These are phyloP conservation scores for Pogonomyrmex barbatus DNA, from an alignment of 1,140 invertebrate species.

Conservation along the genomic window DNA sequence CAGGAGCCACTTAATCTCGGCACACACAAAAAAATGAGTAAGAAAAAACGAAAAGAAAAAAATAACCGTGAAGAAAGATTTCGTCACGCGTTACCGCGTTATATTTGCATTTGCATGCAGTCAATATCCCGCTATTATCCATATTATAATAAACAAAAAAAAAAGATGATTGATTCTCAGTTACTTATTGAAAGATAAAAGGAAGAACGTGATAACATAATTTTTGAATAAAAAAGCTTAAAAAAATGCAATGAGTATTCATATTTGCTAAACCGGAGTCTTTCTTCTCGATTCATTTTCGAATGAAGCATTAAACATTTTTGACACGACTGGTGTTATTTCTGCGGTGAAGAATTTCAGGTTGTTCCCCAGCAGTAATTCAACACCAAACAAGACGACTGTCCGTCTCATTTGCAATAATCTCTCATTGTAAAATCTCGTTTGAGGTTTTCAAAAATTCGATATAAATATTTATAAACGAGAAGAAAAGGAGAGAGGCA, in stretches of 20 bases:
- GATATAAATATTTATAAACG: constrained; percentile 79
- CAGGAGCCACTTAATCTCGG: constrained; percentile 29
- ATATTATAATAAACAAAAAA: not conserved
- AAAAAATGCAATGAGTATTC: not conserved
- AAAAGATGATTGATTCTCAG: not conserved
- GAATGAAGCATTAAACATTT: constrained; percentile 29
- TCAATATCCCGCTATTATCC: not conserved
- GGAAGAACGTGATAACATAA: not conserved
- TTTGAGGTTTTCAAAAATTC: constrained; percentile 75
- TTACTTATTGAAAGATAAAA: not conserved
- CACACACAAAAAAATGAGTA: constrained; percentile 44
- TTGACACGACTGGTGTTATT: constrained; percentile 60
- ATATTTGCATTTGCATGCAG: constrained; percentile 65
- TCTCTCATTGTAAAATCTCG: constrained; percentile 72
- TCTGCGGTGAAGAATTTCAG: constrained; percentile 51
- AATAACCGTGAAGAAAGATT: constrained; percentile 51
- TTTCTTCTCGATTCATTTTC: not conserved
- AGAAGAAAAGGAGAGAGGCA: constrained; percentile 52
- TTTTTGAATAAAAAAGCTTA: not conserved
- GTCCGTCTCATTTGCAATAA: constrained; percentile 68
- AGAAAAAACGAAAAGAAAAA: constrained; percentile 36
- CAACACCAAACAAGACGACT: constrained; percentile 66
- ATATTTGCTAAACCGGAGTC: not conserved
- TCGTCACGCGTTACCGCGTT: constrained; percentile 60
- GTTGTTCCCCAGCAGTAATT: constrained; percentile 61